Conservation (phyloP, 2,113 vertebrate genomes). For the Eulemur macaco region DNA sequence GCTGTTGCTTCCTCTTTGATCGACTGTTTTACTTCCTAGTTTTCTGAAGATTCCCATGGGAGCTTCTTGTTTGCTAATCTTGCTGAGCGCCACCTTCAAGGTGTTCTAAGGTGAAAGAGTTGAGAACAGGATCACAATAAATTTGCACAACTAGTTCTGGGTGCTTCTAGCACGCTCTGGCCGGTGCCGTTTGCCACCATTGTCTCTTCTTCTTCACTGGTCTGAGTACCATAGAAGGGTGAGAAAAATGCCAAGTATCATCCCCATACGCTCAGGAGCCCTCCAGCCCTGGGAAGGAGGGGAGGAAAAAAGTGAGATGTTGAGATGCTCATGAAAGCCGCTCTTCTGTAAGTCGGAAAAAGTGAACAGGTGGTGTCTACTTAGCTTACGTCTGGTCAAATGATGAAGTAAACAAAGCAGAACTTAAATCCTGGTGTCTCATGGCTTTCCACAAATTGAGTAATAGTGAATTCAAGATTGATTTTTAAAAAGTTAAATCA, state of each 20-base stretch:
- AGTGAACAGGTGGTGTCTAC: not conserved
- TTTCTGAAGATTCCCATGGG: not conserved
- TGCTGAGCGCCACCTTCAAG: not conserved
- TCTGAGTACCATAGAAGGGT: not conserved
- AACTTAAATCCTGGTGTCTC: not conserved
- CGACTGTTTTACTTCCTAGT: not conserved
- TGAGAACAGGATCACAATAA: not conserved
- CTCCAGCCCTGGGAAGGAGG: not conserved
- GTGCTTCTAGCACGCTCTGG: not conserved
- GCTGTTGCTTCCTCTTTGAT: fast-evolving
- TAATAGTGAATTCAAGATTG: not conserved
- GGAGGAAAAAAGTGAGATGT: not conserved
- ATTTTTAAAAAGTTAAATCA: not conserved
- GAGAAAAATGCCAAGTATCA: not conserved
- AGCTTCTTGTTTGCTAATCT: not conserved
- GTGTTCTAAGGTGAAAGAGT: not conserved
- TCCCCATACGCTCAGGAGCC: not conserved
- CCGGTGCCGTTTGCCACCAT: not conserved
- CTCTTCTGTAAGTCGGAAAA: not conserved
- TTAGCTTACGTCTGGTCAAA: not conserved
- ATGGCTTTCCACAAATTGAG: not conserved
- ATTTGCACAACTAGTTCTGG: not conserved
- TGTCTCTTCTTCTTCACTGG: not conserved
- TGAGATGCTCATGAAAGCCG: not conserved
- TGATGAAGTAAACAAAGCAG: not conserved